Evolutionary conservation across 2,113 vertebrate genomes (phyloP).

Genomic region (Mustelus asterias): DNA sequence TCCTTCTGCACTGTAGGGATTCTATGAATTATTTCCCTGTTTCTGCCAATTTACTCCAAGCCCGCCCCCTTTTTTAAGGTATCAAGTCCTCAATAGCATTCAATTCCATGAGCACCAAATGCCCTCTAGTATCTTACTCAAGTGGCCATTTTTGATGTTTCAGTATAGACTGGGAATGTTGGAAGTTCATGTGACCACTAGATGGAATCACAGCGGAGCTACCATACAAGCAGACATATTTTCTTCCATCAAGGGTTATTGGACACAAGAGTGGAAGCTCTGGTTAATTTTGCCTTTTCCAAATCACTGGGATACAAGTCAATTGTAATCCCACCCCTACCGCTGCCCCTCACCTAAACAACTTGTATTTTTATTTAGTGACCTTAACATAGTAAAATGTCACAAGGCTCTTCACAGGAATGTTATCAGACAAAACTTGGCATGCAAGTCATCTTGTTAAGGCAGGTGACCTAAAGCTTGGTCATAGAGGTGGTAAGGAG

Average conservation of each 20-base stretch:
- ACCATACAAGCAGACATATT: background rate
- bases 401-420: background rate
- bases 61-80: background rate
- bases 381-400: background rate
- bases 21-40: background rate
- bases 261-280: background rate
- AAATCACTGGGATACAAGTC: background rate
- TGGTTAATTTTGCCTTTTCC: background rate
- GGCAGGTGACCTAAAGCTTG: background rate
- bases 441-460: background rate
- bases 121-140: background rate
- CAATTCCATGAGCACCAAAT: background rate
- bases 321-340: background rate
- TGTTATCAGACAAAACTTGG: background rate
- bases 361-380: background rate
- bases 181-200: background rate
- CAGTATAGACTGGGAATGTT: background rate
- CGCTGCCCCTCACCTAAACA: background rate
- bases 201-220: background rate
- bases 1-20: too few relatives aligned
- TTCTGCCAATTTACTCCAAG: background rate
- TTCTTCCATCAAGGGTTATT: background rate
- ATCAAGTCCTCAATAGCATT: background rate
- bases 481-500: background rate
- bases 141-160: background rate